Conservation (phyloP, 2,113 vertebrate species). For the Eupsittula cactorum region DNA sequence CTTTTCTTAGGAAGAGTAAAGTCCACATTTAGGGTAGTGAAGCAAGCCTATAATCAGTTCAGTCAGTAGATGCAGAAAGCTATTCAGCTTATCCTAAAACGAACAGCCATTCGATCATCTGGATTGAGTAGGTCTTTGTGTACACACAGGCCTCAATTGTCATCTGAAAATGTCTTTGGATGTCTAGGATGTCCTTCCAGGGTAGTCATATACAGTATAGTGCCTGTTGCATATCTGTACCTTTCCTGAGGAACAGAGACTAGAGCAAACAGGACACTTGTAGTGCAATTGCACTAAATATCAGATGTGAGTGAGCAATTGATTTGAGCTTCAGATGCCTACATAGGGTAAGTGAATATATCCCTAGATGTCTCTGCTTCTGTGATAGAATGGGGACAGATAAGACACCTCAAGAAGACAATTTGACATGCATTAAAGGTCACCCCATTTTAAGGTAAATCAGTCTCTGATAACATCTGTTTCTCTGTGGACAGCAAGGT, state of each 20-base stretch:
- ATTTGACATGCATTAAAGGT: background rate
- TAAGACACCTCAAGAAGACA: background rate
- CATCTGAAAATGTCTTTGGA: background rate
- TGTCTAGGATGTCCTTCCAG: background rate
- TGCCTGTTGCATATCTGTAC: background rate
- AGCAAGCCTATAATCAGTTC: background rate
- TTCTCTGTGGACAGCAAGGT: background rate
- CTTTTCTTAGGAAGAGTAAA: background rate
- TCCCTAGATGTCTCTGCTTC: background rate
- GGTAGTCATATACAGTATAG: background rate
- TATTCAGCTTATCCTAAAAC: background rate
- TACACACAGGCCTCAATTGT: background rate
- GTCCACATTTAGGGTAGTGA: background rate
- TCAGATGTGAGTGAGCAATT: background rate
- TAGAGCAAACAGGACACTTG: background rate
- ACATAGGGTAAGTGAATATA: background rate
- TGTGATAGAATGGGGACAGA: background rate
- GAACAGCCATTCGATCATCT: background rate
- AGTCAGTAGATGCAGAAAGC: background rate
- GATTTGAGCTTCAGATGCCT: background rate
- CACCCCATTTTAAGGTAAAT: background rate
- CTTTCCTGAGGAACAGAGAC: background rate
- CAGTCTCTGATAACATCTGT: background rate
- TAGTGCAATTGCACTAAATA: background rate
- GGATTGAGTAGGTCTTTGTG: background rate